Conservation (phyloP, 2,888 invertebrate species). For the Ceriagrion tenellum region DNA sequence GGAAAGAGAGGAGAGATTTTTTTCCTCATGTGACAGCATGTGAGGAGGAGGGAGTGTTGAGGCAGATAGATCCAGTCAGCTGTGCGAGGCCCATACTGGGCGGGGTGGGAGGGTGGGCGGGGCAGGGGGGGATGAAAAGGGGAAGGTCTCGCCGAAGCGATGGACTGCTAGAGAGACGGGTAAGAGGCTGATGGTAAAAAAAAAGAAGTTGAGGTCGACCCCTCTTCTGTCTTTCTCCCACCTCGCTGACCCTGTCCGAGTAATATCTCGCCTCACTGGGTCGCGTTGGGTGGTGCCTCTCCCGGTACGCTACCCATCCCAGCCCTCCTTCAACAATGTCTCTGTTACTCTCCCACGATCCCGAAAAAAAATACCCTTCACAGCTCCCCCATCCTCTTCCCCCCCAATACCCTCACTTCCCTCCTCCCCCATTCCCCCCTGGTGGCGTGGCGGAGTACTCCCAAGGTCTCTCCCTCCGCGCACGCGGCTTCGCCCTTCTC, state of each 20-base stretch:
- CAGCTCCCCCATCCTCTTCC: not conserved
- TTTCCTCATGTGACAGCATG: no score
- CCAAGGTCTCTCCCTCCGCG: slow-evolving; percentile 25
- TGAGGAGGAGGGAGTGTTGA: no score
- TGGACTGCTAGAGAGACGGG: not conserved
- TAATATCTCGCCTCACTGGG: not conserved
- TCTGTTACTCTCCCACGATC: not conserved
- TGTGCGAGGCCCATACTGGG: not conserved
- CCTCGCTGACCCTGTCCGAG: slow-evolving; percentile 66
- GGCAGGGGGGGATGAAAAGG: not conserved
- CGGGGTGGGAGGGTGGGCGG: not conserved
- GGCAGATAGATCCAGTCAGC: no score
- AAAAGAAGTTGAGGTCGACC: not conserved
- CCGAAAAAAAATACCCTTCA: not conserved
- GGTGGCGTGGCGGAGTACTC: not conserved
- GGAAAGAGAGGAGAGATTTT: no score
- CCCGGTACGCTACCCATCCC: not conserved
- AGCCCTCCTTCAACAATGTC: not conserved
- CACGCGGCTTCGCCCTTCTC: not conserved
- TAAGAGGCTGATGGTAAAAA: no score
- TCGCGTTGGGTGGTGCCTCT: not conserved
- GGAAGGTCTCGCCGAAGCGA: not conserved
- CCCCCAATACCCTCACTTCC: not conserved
- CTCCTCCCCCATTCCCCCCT: not conserved
- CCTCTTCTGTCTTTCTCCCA: not conserved